Base-by-base conservation (phyloP, 2,888 invertebrate species). In the Caenorhabditis sp. region DNA sequence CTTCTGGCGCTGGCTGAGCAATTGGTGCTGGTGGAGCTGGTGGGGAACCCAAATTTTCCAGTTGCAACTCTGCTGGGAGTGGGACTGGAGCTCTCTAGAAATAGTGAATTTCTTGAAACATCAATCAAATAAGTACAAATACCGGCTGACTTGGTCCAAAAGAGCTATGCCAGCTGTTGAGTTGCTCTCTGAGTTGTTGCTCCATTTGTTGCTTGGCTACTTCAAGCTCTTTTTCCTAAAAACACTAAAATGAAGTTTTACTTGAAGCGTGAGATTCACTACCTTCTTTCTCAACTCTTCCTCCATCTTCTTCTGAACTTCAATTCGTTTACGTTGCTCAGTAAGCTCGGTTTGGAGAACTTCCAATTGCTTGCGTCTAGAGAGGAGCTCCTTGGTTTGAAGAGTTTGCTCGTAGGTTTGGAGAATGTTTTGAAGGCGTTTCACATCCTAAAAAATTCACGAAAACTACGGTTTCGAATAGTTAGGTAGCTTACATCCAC, bases 311-410 rank as follows among this genome's bases (percentile, higher is more conserved):
- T 81, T 84, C 69, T 87, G 87, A 5, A 82, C 70, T 26, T 87
- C 84, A 58, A 89, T 85, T 74, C 83, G n/a, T 51, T 83, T 83
- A 12, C 82, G 81, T 68, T 89, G 87, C 79, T 86, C 82, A 3
- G 82, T 77, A n/a, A 89, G 64, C 54, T 89, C 87, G 19, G 83
- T 84, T 66, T 87, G 84, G n/a, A 89, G 80, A 10, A 82, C 86
- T 84, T 87, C 84, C 12, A 87, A 73, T 68, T 87, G 87, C 24
- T 86, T 87, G 28, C 87, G 56, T 64, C 84, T 83, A 7, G 86
- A 61, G 19, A 87, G 69, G 41, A 88, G 80, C 47, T 88, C 88
- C 61, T 88, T 88, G 8, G 88, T 88, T 80, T 88, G 87, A 1
- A 88, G 69, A 4, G 85, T 86, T 47, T 87, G 85, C 56, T 88